Evolutionary conservation across 1,140 invertebrate genomes (phyloP).

Genomic region (Nixonia krombeini): DNA sequence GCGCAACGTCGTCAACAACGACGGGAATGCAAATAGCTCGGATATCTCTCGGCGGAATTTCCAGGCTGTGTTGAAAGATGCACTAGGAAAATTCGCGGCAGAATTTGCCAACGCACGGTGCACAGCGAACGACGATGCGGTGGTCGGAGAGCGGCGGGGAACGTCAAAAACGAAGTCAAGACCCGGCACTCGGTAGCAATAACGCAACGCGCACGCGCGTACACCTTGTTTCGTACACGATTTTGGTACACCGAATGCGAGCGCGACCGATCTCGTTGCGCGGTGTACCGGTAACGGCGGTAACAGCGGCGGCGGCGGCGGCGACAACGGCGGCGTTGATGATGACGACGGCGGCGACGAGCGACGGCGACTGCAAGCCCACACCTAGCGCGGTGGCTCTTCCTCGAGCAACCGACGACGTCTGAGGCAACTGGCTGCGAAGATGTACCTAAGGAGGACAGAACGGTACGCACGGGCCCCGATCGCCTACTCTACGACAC

Average conservation of each 20-base stretch:
- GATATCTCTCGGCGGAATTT: constrained; percentile 37
- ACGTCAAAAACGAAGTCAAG: too few relatives aligned
- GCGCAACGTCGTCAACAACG: constrained; percentile 32
- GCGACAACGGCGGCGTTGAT: constrained; percentile 14
- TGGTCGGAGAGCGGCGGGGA: neutral
- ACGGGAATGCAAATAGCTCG: constrained; percentile 41
- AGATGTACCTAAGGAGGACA: constrained; percentile 70
- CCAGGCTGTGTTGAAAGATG: constrained; percentile 27
- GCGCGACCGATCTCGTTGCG: constrained; percentile 34
- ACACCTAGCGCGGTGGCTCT: constrained; percentile 64
- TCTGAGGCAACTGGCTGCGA: constrained; percentile 59
- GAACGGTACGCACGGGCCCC: constrained; percentile 70
- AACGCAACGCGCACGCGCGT: constrained; percentile 27
- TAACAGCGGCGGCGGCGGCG: too few relatives aligned
- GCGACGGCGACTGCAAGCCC: constrained; percentile 35
- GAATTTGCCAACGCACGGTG: neutral
- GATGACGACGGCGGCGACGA: constrained; percentile 16
- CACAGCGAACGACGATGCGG: neutral
- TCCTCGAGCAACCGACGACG: constrained; percentile 68
- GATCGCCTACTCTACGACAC: constrained; percentile 68
- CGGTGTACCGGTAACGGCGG: constrained; percentile 18
- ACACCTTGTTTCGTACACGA: constrained; percentile 19
- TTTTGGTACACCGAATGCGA: constrained; percentile 12
- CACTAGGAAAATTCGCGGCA: constrained; percentile 25
- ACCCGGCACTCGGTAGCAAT: neutral